Base-by-base conservation (phyloP, 1,140 invertebrate genomes). In the Trichogramma pretiosum region DNA sequence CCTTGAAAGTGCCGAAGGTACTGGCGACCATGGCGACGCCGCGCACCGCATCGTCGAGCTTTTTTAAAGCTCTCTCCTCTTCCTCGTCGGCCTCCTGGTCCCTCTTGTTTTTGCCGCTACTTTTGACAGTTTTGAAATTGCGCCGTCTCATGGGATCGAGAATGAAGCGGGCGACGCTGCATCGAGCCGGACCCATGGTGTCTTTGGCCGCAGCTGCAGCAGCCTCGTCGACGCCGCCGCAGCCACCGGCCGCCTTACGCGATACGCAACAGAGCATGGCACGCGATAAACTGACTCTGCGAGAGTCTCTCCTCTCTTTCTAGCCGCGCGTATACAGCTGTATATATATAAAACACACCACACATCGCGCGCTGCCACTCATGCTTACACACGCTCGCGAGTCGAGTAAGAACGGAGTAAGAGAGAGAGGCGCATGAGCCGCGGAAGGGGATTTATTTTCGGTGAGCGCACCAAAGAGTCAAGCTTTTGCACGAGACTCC, bases 211-310 rank as follows among this genome's bases (percentile, higher is more conserved):
- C n/a, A n/a, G n/a, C n/a, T n/a, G n/a, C n/a, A n/a, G n/a, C n/a
- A n/a, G 24, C 32, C 28, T n/a, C 40, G 19, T 22, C 33, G 18
- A 3, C 42, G 26, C 48, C 22, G 46, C 34, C 37, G 42, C 48
- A 23, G 54, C 49, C 47, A 50, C 56, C 48, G 26, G 54, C 54
- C 28, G 56, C 54, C 43, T 58, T 62, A 44, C 56, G 63, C 44
- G 65, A 62, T 22, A 68, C 63, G 35, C 65, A 68, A 48, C 65
- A 68, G 51, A 65, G 55, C 65, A 68, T 68, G 47, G 54, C 52
- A 46, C 46, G 33, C 36, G 50, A 42, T 46, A 45, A 13, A 14
- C 19, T 38, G 30, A 14, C 13, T 8, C 11, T 16, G 35, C n/a
- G 23, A 5, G 16, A 9, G 33, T 36, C 37, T 19, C 38, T 1